Evolutionary conservation across 1,140 invertebrate genomes (phyloP).

Genomic region (Dendroctonus valens): DNA sequence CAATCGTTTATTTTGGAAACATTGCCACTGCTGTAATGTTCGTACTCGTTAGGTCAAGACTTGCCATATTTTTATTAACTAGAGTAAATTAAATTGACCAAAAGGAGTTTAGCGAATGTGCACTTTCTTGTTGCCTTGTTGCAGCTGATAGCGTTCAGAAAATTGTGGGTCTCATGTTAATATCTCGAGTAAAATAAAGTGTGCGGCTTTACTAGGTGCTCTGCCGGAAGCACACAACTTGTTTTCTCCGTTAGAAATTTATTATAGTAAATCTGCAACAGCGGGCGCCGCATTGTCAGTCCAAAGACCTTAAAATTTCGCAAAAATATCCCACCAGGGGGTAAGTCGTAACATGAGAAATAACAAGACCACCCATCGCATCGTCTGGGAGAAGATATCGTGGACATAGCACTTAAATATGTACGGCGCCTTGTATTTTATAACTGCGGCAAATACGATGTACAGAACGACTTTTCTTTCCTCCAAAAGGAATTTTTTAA

Average conservation of each 20-base stretch:
- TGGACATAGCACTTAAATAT: constrained; percentile 31
- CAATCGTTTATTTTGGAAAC: no score
- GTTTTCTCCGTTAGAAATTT: constrained; percentile 2
- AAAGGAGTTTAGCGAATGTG: no score
- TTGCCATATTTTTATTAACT: no score
- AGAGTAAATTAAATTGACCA: no score
- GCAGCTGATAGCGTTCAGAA: no score
- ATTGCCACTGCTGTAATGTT: no score
- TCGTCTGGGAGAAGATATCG: constrained; percentile 12
- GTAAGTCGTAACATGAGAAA: constrained; percentile 22
- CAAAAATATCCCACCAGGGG: constrained; percentile 22
- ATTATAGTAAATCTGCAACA: constrained; percentile 8
- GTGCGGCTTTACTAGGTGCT: no score
- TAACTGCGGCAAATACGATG: constrained; percentile 1
- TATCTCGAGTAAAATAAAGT: no score
- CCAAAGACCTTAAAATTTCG: constrained; percentile 14
- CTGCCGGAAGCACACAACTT: constrained; percentile 1
- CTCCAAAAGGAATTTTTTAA: not conserved
- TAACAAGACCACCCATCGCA: constrained; percentile 15
- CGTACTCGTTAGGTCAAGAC: no score
- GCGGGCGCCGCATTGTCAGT: constrained; percentile 21
- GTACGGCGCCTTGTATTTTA: constrained; percentile 28
- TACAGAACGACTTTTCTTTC: not conserved
- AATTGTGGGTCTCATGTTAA: no score
- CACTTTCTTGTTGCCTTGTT: no score